Conservation (phyloP, 2,797 vertebrate genomes). For the Falco concolor region DNA sequence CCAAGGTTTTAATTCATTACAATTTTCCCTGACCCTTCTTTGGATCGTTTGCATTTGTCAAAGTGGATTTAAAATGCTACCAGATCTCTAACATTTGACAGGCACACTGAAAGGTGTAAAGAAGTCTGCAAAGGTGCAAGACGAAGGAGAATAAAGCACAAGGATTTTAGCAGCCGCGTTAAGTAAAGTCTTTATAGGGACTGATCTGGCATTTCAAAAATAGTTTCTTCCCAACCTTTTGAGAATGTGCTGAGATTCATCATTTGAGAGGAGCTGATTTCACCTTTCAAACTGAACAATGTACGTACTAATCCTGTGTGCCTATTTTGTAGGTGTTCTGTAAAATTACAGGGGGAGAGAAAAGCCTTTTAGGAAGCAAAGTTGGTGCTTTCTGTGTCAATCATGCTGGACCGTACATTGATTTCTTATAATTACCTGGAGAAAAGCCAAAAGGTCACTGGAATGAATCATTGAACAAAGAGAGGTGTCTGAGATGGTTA, state of each 20-base stretch:
- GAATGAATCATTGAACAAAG: neutral
- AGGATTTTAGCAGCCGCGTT: slow-evolving; percentile 7
- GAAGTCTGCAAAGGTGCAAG: slow-evolving; percentile 57
- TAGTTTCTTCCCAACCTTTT: slow-evolving; percentile 45
- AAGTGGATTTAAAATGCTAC: slow-evolving; percentile 40
- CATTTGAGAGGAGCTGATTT: slow-evolving; percentile 36
- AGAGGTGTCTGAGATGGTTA: neutral
- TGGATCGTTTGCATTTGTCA: slow-evolving; percentile 26
- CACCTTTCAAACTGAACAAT: slow-evolving; percentile 33
- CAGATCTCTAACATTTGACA: slow-evolving; percentile 50
- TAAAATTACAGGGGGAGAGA: neutral
- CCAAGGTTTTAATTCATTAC: neutral
- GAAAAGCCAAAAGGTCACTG: neutral
- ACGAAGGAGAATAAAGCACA: slow-evolving; percentile 37
- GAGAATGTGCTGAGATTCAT: slow-evolving; percentile 23
- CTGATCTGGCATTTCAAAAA: slow-evolving; percentile 56
- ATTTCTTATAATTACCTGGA: neutral
- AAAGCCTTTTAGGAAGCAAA: neutral
- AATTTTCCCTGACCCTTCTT: neutral
- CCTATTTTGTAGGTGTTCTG: neutral
- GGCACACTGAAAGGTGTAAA: slow-evolving; percentile 49
- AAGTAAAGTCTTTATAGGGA: slow-evolving; percentile 42
- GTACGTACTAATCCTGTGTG: neutral
- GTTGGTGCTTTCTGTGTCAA: neutral
- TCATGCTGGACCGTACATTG: neutral